Evolutionary conservation across 2,797 vertebrate genomes (phyloP).

Genomic region (Lophotriccus pileatus): DNA sequence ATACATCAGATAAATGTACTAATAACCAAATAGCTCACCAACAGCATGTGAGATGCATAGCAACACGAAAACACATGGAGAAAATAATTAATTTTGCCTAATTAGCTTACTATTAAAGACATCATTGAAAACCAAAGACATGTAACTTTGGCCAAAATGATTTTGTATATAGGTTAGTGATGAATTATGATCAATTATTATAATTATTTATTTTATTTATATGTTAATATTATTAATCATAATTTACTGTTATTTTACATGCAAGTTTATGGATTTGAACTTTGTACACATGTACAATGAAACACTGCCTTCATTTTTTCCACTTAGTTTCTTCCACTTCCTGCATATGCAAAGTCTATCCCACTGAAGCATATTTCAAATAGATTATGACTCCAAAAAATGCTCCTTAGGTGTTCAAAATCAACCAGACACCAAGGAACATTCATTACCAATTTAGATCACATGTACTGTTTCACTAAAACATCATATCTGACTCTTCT

Average conservation of each 20-base stretch:
- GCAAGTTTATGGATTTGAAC: neutral
- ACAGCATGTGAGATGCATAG: neutral
- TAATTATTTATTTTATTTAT: neutral
- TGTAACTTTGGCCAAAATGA: neutral
- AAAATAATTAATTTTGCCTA: neutral
- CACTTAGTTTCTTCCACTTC: neutral
- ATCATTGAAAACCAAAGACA: neutral
- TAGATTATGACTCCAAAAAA: neutral
- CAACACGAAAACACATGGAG: neutral
- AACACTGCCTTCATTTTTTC: neutral
- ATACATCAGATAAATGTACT: neutral
- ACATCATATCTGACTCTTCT: neutral
- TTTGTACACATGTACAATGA: neutral
- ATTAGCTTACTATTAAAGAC: neutral
- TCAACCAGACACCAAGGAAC: neutral
- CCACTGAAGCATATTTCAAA: neutral
- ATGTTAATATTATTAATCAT: neutral
- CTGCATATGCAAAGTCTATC: neutral
- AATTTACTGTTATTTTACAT: neutral
- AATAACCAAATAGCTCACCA: neutral
- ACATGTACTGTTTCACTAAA: neutral
- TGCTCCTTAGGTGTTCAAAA: neutral
- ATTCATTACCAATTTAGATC: neutral
- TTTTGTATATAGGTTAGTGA: neutral
- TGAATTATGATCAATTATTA: neutral